Conservation (phyloP, 2,797 vertebrate species). For the Meda fulgida region DNA sequence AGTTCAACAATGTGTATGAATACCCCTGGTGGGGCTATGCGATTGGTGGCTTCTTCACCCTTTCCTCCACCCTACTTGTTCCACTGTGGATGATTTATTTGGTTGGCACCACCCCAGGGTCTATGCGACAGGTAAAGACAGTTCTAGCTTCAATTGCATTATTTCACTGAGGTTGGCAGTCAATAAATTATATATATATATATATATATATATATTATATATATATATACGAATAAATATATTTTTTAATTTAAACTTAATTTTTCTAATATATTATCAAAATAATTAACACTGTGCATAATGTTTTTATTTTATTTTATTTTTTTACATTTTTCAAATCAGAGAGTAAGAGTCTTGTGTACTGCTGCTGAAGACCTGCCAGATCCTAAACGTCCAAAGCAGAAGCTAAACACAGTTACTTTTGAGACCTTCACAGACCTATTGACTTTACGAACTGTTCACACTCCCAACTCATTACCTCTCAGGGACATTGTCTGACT, state of each 20-base stretch:
- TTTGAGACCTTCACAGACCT: constrained; percentile 76
- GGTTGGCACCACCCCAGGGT: constrained; percentile 74
- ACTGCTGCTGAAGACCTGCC: constrained; percentile 71
- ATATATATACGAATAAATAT: too few relatives aligned
- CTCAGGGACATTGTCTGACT: constrained; percentile 18
- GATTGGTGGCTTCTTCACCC: constrained; percentile 78
- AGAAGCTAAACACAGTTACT: constrained; percentile 56
- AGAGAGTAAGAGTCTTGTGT: constrained; percentile 76
- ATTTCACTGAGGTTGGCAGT: not conserved
- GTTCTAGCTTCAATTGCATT: not conserved
- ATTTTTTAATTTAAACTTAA: too few relatives aligned
- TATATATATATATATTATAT: not conserved
- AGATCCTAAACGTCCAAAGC: constrained; percentile 48
- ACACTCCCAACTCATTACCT: constrained; percentile 10
- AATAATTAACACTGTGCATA: not conserved
- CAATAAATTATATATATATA: not conserved
- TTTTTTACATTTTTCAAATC: constrained; percentile 7
- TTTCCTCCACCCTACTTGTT: constrained; percentile 79
- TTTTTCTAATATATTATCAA: not conserved
- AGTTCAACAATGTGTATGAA: constrained; percentile 78
- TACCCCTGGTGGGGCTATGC: constrained; percentile 85
- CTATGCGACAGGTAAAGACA: constrained; percentile 72
- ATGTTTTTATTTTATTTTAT: not conserved
- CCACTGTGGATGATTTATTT: constrained; percentile 79
- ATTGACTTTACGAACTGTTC: constrained; percentile 66